These are phyloP conservation scores for Plectropomus leopardus DNA, from an alignment of 2,113 vertebrate genomes.

Conservation along the genomic window DNA sequence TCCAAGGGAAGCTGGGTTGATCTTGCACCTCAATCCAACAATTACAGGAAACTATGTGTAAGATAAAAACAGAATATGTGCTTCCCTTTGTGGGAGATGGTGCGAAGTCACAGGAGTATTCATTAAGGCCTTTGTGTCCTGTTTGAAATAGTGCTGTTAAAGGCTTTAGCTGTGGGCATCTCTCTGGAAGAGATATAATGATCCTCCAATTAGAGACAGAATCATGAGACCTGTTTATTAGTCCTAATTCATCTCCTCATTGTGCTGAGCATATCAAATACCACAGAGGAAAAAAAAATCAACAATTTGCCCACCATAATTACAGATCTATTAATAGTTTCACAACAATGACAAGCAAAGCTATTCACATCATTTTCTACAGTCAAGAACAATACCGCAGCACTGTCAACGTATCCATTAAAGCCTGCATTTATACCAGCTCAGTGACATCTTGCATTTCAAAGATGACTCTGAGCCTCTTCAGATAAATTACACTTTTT, in stretches of 20 bases:
- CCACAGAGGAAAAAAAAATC: constrained; percentile 69
- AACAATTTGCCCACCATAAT: constrained; percentile 81
- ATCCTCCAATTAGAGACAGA: constrained; percentile 85
- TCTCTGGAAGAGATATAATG: constrained; percentile 83
- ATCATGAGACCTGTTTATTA: constrained; percentile 85
- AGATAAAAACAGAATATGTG: constrained; percentile 78
- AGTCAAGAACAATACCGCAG: constrained; percentile 80
- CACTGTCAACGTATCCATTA: constrained; percentile 82
- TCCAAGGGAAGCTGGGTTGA: constrained; percentile 54
- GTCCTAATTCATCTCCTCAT: constrained; percentile 83
- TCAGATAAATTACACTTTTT: constrained; percentile 83
- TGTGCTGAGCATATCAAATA: constrained; percentile 84
- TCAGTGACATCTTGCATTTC: constrained; percentile 84
- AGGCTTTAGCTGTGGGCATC: constrained; percentile 80
- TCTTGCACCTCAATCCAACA: constrained; percentile 76
- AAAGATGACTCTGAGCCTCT: constrained; percentile 79
- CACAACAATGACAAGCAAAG: constrained; percentile 81
- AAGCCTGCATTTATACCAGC: constrained; percentile 76
- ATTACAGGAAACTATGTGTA: constrained; percentile 78
- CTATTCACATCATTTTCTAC: constrained; percentile 80
- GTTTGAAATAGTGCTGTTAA: constrained; percentile 82
- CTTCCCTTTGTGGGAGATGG: constrained; percentile 74
- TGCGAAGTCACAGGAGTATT: constrained; percentile 85
- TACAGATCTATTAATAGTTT: constrained; percentile 87
- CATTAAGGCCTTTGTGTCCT: constrained; percentile 84